Conservation (phyloP, 2,888 invertebrate species). For the Meteorus colon region DNA sequence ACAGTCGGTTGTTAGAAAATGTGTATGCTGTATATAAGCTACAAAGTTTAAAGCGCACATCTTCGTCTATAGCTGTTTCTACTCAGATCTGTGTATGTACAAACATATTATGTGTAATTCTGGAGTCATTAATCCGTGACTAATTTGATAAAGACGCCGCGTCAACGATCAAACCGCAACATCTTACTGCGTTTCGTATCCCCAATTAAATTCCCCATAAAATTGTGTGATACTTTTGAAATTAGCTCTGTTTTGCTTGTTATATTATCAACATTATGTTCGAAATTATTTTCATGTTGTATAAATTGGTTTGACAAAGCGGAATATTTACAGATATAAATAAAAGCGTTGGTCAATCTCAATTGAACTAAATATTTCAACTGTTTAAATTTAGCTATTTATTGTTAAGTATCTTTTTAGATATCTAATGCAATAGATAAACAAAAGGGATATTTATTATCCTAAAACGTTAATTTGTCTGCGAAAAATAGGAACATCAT, state of each 20-base stretch:
- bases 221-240: neutral
- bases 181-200: conserved; percentile 39
- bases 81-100: neutral
- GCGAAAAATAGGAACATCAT: too few relatives aligned
- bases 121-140: conserved; percentile 48
- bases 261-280: neutral
- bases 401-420: too few relatives aligned
- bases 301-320: too few relatives aligned
- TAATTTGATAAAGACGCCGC: conserved; percentile 49
- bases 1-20: conserved; percentile 22
- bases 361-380: too few relatives aligned
- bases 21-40: conserved; percentile 16
- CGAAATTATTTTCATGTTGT: too few relatives aligned
- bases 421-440: too few relatives aligned
- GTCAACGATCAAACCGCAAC: conserved; percentile 34
- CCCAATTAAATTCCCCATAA: conserved; percentile 36
- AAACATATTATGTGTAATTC: conserved; percentile 40
- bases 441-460: too few relatives aligned
- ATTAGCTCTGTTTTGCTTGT: neutral
- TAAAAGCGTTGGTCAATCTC: too few relatives aligned
- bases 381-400: too few relatives aligned
- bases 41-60: conserved; percentile 25
- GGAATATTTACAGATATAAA: too few relatives aligned
- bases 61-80: neutral
- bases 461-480: too few relatives aligned